Evolutionary conservation across 2,797 vertebrate genomes (phyloP).

Genomic region (Propithecus perrieri): DNA sequence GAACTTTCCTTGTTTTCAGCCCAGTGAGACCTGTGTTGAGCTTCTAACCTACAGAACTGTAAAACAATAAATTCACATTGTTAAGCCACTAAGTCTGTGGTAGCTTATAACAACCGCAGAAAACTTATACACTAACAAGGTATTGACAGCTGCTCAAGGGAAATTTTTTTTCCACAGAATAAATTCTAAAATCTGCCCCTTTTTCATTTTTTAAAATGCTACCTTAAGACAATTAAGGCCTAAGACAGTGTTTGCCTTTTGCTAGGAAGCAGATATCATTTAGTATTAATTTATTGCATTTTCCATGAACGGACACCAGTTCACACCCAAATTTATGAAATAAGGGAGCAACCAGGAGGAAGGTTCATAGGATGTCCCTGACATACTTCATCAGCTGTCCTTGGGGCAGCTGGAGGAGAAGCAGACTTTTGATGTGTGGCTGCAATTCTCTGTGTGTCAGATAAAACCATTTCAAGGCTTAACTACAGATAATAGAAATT

Average conservation of each 20-base stretch:
- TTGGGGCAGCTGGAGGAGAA: constrained; percentile 68
- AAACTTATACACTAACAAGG: background rate
- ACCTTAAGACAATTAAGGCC: background rate
- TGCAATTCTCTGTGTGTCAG: constrained; percentile 65
- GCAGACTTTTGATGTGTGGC: constrained; percentile 77
- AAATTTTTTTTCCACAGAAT: background rate
- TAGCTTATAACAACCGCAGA: background rate
- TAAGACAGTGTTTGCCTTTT: constrained; percentile 59
- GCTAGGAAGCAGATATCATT: constrained; percentile 59
- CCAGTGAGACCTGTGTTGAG: background rate
- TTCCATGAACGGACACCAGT: constrained; percentile 64
- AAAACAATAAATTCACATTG: background rate
- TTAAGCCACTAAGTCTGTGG: background rate
- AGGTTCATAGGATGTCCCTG: constrained; percentile 72
- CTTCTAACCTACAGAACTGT: background rate
- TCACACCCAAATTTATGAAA: constrained; percentile 62
- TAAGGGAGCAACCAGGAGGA: constrained; percentile 30
- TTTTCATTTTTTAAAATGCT: background rate
- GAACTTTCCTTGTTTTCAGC: background rate
- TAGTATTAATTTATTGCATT: constrained; percentile 56
- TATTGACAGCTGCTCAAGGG: background rate
- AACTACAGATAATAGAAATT: constrained; percentile 66
- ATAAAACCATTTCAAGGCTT: constrained; percentile 72
- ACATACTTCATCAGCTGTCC: constrained; percentile 68
- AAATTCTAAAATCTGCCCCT: background rate